Conservation (phyloP, 2,888 invertebrate species). For the Piscicola geometra region DNA sequence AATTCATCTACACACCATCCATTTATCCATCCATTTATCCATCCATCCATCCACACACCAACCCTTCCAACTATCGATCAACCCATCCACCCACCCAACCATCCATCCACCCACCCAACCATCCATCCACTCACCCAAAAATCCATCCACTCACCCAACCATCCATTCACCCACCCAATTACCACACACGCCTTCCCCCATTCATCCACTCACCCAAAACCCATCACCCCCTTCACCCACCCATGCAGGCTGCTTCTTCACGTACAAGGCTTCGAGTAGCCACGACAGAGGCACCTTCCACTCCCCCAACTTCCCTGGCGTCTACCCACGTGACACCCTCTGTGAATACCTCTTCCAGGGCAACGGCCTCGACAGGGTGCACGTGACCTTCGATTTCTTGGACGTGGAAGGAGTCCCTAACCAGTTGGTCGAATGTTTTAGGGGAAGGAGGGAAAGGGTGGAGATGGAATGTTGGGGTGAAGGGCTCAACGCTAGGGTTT, state of each 20-base stretch:
- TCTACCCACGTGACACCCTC: slow-evolving; percentile 72
- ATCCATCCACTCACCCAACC: background rate
- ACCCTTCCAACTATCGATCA: background rate
- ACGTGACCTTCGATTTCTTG: slow-evolving; percentile 78
- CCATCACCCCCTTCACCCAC: background rate
- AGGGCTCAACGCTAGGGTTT: no score
- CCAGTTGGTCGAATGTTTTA: slow-evolving; percentile 60
- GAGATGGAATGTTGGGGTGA: no score
- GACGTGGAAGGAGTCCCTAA: slow-evolving; percentile 87
- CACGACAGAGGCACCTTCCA: slow-evolving; percentile 66
- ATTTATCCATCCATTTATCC: background rate
- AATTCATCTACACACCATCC: background rate
- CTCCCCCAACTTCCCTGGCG: slow-evolving; percentile 76
- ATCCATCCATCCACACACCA: background rate
- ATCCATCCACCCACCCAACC: background rate
- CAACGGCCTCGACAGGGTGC: slow-evolving; percentile 71
- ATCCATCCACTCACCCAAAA: background rate
- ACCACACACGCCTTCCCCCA: background rate
- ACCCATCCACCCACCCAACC: background rate
- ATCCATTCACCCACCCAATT: slow-evolving; percentile 2
- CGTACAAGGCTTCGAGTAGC: slow-evolving; percentile 46
- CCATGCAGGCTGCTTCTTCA: slow-evolving; percentile 65
- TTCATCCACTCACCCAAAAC: no score
- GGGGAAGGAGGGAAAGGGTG: no score
- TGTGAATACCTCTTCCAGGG: slow-evolving; percentile 89